Evolutionary conservation across 2,797 vertebrate species (phyloP).

Genomic region (Notolepis coatsorum): DNA sequence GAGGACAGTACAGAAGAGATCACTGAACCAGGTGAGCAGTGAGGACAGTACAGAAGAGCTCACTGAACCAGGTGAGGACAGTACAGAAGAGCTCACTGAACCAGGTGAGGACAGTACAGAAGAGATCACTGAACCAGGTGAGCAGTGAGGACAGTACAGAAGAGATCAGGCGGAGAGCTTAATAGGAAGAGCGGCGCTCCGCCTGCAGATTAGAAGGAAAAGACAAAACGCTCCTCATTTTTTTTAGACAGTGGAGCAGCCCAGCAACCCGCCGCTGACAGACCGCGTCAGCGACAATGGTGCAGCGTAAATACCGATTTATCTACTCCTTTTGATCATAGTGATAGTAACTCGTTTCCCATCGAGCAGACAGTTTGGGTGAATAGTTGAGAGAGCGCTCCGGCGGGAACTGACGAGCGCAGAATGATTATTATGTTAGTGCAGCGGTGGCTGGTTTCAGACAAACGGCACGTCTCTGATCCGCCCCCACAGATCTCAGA

Average conservation of each 20-base stretch:
- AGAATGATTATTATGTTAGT: conserved; percentile 15
- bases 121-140: too few relatives aligned
- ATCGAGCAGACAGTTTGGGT: not conserved
- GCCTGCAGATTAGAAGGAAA: conserved; percentile 3
- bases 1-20: too few relatives aligned
- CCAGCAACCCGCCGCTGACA: not conserved
- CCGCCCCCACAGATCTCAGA: not conserved
- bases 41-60: too few relatives aligned
- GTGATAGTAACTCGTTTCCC: not conserved
- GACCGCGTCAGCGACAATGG: not conserved
- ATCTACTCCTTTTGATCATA: not conserved
- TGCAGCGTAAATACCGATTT: not conserved
- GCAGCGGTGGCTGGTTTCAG: conserved; percentile 19
- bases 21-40: too few relatives aligned
- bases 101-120: too few relatives aligned
- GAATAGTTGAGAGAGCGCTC: conserved; percentile 3
- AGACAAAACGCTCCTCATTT: not conserved
- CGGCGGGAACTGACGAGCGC: conserved; percentile 33
- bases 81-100: too few relatives aligned
- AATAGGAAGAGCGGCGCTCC: too few relatives aligned
- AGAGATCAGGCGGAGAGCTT: too few relatives aligned
- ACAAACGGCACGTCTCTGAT: conserved; percentile 10
- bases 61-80: too few relatives aligned
- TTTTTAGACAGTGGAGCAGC: not conserved
- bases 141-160: not conserved